Evolutionary conservation across 1,140 invertebrate genomes (phyloP).

Genomic region (Eufriesea mexicana): DNA sequence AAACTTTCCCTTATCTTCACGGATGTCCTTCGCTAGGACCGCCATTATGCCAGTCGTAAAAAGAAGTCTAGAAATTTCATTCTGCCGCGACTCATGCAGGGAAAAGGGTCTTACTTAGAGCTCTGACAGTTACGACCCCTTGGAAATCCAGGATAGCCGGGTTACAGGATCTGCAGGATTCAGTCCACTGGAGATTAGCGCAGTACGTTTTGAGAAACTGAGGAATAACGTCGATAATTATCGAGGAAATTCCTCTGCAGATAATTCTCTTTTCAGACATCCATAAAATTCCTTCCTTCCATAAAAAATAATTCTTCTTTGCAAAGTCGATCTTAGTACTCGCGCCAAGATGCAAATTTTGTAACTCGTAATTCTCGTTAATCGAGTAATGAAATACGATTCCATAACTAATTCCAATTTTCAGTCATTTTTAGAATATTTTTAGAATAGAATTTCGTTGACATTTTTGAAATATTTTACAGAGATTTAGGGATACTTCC

Average conservation of each 20-base stretch:
- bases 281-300: neutral
- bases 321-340: neutral
- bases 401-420: too few relatives aligned
- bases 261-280: too few relatives aligned
- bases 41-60: constrained; percentile 24
- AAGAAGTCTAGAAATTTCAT: constrained; percentile 54
- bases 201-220: neutral
- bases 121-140: constrained; percentile 12
- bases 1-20: neutral
- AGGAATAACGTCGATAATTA: constrained; percentile 12
- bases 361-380: too few relatives aligned
- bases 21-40: neutral
- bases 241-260: too few relatives aligned
- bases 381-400: too few relatives aligned
- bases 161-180: neutral
- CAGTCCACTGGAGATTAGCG: neutral
- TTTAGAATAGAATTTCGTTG: too few relatives aligned
- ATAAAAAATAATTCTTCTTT: neutral
- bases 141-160: constrained; percentile 4
- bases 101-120: constrained; percentile 23
- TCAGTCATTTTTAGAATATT: too few relatives aligned
- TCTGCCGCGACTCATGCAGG: constrained; percentile 7
- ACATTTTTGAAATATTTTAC: neutral
- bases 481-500: neutral
- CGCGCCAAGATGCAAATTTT: too few relatives aligned